These are phyloP conservation scores for Grus americana DNA, from an alignment of 2,113 vertebrate species.

Conservation along the genomic window DNA sequence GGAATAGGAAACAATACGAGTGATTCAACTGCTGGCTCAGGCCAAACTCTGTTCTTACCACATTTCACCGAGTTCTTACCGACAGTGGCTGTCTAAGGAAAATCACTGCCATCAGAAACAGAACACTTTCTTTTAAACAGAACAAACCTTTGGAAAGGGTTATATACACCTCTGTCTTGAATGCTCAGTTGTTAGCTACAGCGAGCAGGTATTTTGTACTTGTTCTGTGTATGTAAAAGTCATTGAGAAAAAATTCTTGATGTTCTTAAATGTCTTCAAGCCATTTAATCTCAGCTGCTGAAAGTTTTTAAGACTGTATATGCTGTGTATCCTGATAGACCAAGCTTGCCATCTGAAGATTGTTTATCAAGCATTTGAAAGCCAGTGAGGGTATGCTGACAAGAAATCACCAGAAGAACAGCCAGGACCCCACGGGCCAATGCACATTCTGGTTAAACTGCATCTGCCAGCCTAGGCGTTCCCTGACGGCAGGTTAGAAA, in stretches of 20 bases:
- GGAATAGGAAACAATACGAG: conserved; percentile 31
- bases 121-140: neutral
- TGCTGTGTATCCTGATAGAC: neutral
- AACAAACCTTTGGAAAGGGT: neutral
- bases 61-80: neutral
- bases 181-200: neutral
- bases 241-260: neutral
- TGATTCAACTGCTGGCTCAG: neutral
- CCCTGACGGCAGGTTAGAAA: neutral
- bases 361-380: neutral
- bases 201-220: neutral
- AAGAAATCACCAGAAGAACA: neutral
- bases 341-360: neutral
- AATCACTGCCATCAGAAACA: neutral
- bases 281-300: neutral
- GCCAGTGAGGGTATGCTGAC: neutral
- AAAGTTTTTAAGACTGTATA: neutral
- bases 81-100: neutral
- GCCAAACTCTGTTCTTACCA: neutral
- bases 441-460: neutral
- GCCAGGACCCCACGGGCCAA: neutral
- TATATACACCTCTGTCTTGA: neutral
- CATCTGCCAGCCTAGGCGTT: neutral
- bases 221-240: neutral
- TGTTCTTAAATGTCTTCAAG: neutral